A percentile compares a stretch with the other conserved stretches of the same genome.
Conservation (phyloP, 2,888 invertebrate genomes). For the Clusia tigrina region DNA sequence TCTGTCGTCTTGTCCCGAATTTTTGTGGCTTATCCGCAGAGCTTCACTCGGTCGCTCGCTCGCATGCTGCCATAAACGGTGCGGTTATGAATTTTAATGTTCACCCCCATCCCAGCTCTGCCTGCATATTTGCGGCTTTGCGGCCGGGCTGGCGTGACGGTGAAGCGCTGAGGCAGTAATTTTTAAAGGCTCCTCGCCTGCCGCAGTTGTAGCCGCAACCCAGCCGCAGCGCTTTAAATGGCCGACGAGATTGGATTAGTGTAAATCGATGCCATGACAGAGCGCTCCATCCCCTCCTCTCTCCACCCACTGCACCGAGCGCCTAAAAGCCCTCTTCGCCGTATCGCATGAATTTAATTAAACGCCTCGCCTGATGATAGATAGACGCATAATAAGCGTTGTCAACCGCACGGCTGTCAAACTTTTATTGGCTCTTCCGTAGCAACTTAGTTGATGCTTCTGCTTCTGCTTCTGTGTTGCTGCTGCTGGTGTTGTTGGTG, state of each 20-base stretch:
- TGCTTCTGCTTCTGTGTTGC: neutral
- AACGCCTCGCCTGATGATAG: constrained; percentile 2
- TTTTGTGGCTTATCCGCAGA: neutral
- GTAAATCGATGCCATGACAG: too few relatives aligned
- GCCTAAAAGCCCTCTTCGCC: neutral
- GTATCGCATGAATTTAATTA: constrained; percentile 4
- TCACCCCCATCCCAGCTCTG: too few relatives aligned
- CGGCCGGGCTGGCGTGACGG: too few relatives aligned
- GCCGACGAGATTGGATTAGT: too few relatives aligned
- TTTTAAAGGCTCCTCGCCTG: neutral
- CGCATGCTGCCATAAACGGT: too few relatives aligned
- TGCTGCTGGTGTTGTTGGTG: neutral
- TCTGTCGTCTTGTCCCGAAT: neutral
- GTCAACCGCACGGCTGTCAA: neutral
- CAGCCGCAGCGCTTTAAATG: neutral
- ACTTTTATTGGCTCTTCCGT: too few relatives aligned
- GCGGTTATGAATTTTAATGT: neutral
- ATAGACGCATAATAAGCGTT: constrained; percentile 1
- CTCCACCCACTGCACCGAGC: neutral
- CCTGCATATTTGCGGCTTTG: too few relatives aligned
- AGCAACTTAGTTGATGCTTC: too few relatives aligned
- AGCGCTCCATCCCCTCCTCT: too few relatives aligned
- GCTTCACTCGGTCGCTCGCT: neutral
- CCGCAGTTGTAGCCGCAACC: neutral
- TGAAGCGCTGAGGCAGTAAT: too few relatives aligned